These are phyloP conservation scores for Parauchenoglanis punctatus DNA, from an alignment of 2,797 vertebrate species.

Conservation along the genomic window DNA sequence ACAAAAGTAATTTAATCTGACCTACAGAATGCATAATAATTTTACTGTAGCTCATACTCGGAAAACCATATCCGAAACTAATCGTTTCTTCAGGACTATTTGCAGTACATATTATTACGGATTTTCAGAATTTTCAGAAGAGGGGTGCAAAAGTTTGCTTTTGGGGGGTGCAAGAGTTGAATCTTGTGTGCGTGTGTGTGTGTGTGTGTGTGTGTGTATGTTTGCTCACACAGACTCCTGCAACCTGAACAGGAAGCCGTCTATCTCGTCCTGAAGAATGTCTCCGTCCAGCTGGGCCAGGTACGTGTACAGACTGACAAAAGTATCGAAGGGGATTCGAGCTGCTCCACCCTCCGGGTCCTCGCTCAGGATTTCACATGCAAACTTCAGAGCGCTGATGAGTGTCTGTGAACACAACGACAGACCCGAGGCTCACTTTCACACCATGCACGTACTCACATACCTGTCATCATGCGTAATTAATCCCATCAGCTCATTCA, in stretches of 20 bases:
- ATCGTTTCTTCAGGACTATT: background rate
- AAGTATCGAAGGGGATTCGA: conserved; percentile 78
- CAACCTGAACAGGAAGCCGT: conserved; percentile 74
- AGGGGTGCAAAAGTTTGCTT: background rate
- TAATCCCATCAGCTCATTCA: background rate
- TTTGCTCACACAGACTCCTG: conserved; percentile 76
- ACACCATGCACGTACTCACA: background rate
- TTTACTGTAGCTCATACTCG: too few relatives aligned
- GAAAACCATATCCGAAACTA: background rate
- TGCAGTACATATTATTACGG: background rate
- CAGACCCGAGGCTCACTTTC: background rate
- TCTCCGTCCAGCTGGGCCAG: conserved; percentile 82
- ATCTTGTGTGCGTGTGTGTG: too few relatives aligned
- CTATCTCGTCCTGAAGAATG: conserved; percentile 62
- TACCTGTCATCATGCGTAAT: too few relatives aligned
- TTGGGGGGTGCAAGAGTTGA: too few relatives aligned
- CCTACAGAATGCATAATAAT: too few relatives aligned
- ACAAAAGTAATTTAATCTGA: too few relatives aligned
- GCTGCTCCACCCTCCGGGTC: conserved; percentile 82
- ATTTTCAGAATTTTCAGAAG: background rate
- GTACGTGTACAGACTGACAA: conserved; percentile 81
- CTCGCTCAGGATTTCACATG: conserved; percentile 85
- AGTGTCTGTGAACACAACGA: conserved; percentile 73
- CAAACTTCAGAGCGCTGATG: conserved; percentile 78
- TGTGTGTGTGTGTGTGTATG: background rate